Conservation (phyloP, 2,797 vertebrate genomes). For the Enteromius viviparus region DNA sequence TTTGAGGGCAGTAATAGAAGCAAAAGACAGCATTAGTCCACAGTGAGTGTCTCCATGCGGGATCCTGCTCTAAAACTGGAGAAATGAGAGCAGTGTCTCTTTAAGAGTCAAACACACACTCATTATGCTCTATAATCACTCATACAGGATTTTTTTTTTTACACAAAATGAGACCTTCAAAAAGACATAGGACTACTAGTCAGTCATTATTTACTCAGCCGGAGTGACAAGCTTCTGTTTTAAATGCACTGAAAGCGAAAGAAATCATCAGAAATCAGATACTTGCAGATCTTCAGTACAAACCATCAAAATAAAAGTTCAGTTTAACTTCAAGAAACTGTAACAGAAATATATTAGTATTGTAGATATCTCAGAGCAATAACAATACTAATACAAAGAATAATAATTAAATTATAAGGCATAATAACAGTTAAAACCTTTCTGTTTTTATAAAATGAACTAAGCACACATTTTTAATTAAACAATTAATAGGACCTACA, state of each 20-base stretch:
- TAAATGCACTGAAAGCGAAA: background rate
- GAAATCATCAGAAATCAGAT: background rate
- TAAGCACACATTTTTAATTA: no score
- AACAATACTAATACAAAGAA: background rate
- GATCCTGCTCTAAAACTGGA: background rate
- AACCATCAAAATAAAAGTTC: background rate
- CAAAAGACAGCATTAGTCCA: constrained; percentile 50
- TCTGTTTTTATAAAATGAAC: background rate
- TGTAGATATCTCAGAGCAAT: background rate
- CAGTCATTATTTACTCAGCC: background rate
- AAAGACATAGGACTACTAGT: background rate
- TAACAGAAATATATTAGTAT: background rate
- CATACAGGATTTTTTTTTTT: background rate
- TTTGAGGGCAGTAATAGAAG: constrained; percentile 64
- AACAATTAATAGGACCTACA: no score
- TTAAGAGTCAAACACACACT: background rate
- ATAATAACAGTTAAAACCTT: background rate
- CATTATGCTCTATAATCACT: constrained; percentile 12
- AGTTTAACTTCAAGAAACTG: background rate
- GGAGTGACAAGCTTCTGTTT: background rate
- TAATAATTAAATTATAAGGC: background rate
- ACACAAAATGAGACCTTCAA: background rate
- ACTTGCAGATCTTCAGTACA: background rate
- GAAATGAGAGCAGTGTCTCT: constrained; percentile 6
- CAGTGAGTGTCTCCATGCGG: background rate